Conservation (phyloP, 2,797 vertebrate species). For the Chelmon rostratus region DNA sequence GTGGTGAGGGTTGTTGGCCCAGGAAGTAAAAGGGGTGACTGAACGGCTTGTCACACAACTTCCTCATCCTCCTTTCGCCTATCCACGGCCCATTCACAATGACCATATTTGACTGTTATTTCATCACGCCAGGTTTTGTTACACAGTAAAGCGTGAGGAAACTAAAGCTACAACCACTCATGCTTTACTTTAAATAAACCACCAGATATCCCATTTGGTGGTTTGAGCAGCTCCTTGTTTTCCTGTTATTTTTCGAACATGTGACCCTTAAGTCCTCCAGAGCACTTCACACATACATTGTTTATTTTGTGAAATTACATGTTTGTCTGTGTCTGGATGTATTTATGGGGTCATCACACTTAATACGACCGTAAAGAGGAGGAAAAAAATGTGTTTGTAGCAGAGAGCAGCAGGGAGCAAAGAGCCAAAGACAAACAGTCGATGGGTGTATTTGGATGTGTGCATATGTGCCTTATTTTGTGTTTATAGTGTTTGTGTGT, state of each 20-base stretch:
- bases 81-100: slow-evolving; percentile 53
- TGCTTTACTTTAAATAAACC: slow-evolving; percentile 44
- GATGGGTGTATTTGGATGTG: slow-evolving; percentile 51
- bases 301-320: slow-evolving; percentile 54
- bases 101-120: slow-evolving; percentile 37
- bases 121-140: slow-evolving; percentile 22
- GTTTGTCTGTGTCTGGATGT: slow-evolving; percentile 45
- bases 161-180: not conserved
- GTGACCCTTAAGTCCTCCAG: slow-evolving; percentile 40
- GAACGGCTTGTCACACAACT: slow-evolving; percentile 84
- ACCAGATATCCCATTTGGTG: slow-evolving; percentile 47
- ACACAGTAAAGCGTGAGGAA: slow-evolving; percentile 15
- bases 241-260: slow-evolving; percentile 45
- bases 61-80: slow-evolving; percentile 70
- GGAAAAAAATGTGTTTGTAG: slow-evolving; percentile 50
- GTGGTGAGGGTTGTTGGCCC: slow-evolving; percentile 78
- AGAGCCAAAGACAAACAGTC: slow-evolving; percentile 65
- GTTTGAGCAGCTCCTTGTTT: slow-evolving; percentile 44
- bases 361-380: slow-evolving; percentile 57
- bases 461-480: slow-evolving; percentile 64
- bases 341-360: slow-evolving; percentile 63
- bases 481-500: slow-evolving; percentile 69
- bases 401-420: slow-evolving; percentile 47
- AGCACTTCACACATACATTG: slow-evolving; percentile 49
- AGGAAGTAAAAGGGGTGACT: slow-evolving; percentile 82